phyloP scores from a whole-genome alignment of 2,888 invertebrate genomes.

The Xestobium rufovillosum region DNA sequence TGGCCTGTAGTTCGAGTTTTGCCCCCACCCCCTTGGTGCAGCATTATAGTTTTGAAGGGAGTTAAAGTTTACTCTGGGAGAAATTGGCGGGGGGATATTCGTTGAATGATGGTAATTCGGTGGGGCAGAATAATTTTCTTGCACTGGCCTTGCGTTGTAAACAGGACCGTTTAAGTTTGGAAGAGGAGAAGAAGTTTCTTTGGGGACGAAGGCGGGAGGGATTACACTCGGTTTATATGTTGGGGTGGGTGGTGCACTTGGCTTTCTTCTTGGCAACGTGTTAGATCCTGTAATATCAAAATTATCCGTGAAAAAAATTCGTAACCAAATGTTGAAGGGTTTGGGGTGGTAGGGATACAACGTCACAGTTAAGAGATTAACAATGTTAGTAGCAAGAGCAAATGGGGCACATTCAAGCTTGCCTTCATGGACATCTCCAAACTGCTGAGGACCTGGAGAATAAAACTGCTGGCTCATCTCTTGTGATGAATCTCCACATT shows the following conservation, averaged over 20 bases:
- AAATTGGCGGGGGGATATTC: conserved; percentile 23
- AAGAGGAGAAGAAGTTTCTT: conserved; percentile 30
- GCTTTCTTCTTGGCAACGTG: conserved; percentile 32
- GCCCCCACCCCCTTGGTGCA: conserved; percentile 74
- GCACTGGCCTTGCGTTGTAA: conserved; percentile 24
- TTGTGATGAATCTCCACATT: too few species aligned
- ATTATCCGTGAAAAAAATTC: neutral
- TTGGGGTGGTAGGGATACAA: too few species aligned
- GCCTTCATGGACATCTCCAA: conserved; percentile 23
- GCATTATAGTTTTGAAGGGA: conserved; percentile 64
- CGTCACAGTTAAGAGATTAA: too few species aligned
- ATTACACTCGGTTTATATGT: conserved; percentile 33
- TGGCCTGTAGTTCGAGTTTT: neutral
- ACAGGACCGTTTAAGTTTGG: conserved; percentile 24
- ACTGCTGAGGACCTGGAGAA: too few species aligned
- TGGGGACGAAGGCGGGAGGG: conserved; percentile 35
- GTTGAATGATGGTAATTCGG: conserved; percentile 10
- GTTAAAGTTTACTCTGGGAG: conserved; percentile 31
- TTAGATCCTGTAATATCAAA: conserved; percentile 21
- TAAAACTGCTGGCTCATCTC: too few species aligned
- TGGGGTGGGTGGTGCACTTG: conserved; percentile 30
- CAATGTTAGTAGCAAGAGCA: conserved; percentile 13
- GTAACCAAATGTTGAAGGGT: neutral
- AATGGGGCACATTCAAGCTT: conserved; percentile 18
- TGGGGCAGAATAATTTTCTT: conserved; percentile 13